Base-by-base conservation (phyloP, 2,113 vertebrate genomes). In the Penelope pileata region DNA sequence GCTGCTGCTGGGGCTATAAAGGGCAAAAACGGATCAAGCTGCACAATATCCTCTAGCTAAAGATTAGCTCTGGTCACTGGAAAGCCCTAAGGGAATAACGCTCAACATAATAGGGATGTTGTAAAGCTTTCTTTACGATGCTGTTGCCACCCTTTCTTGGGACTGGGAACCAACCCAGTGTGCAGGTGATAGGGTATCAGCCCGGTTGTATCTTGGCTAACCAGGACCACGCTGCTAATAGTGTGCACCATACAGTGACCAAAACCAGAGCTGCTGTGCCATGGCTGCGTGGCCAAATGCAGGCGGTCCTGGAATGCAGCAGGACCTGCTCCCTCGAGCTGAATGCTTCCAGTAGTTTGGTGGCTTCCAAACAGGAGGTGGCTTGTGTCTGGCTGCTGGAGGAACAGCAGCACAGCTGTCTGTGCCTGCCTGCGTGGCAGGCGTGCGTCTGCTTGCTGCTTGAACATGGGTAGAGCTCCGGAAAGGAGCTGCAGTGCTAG, bases 351-450 rank as follows among this genome's bases (percentile, higher is more conserved):
- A 1, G 3, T 48, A 67, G 24, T 68, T 51, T 38, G 7, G 16
- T 70, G 72, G 29, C 54, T 53, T 88, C 76, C 76, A 83, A 62
- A 30, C 16, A 45, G 47, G 56, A 79, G 29, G 30, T 80, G 17
- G 27, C 78, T 77, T 40, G 48, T 62, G 16, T 15, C 24, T 64
- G 40, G 50, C 77, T 30, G 53, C 26, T 42, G 18, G 27, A 22
- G 30, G 17, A 9, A 2, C 48, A 68, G 36, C 42, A 17, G 29
- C 4, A 4, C 16, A 63, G 45, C 54, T 90, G 56, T 18, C 38
- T 32, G 63, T 16, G 16, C 24, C 47, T 67, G 42, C 2, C 32
- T 29, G 29, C 0, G 0, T 18, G 77, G 16, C 0, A 0, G 48
- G 29, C 50, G 60, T 82, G 62, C 19, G 0, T 58, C 53, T 78